Percentiles rank a stretch among this genome's conserved stretches.
These are phyloP conservation scores for Saimiri boliviensis DNA, from an alignment of 2,113 vertebrate genomes.

Conservation along the genomic window DNA sequence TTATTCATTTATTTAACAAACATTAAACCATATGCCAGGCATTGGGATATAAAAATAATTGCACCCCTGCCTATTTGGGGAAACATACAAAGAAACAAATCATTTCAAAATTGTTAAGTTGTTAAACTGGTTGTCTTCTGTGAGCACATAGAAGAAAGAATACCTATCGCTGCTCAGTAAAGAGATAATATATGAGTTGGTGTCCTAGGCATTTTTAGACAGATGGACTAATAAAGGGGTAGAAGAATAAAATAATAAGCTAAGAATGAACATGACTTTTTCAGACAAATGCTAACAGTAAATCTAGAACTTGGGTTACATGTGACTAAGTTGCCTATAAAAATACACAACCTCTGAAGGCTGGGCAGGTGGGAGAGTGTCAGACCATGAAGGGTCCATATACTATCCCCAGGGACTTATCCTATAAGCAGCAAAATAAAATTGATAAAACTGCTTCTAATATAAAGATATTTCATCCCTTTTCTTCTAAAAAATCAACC, in stretches of 20 bases:
- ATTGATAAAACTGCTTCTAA: background rate
- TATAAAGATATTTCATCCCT: background rate
- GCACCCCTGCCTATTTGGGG: background rate
- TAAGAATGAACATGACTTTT: conserved; percentile 15
- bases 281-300: conserved; percentile 41
- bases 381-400: background rate
- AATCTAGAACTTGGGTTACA: conserved; percentile 6
- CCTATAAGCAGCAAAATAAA: background rate
- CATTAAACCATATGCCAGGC: background rate
- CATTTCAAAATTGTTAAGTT: background rate
- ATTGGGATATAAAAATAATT: conserved; percentile 15
- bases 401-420: background rate
- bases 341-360: conserved; percentile 10
- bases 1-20: background rate
- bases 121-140: background rate
- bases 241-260: conserved; percentile 41
- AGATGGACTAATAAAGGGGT: conserved; percentile 51
- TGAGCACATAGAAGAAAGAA: background rate
- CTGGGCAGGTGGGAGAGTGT: background rate
- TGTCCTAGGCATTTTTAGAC: background rate
- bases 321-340: background rate
- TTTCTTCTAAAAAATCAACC: conserved; percentile 27
- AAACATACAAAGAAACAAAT: background rate
- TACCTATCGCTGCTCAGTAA: background rate
- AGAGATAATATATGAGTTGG: background rate